Percentiles rank a stretch among this genome's conserved stretches.
Conservation (phyloP, 2,888 invertebrate species). For the Thysanoteuthis rhombus region DNA sequence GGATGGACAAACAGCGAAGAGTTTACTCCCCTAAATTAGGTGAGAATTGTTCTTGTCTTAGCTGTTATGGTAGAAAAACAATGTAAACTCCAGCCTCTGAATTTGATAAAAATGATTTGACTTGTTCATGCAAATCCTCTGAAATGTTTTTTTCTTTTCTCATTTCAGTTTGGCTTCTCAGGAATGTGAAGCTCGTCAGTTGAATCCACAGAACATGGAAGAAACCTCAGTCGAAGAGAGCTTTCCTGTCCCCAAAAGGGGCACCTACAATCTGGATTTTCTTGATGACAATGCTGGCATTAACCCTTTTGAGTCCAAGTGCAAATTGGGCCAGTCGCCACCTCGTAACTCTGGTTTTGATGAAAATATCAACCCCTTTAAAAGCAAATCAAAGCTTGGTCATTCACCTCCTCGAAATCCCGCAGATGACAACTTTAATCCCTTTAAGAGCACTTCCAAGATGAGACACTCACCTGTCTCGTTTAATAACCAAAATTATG, state of each 20-base stretch:
- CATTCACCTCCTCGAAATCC: slow-evolving; percentile 45
- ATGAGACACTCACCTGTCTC: background rate
- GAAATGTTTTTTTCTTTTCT: too few species aligned
- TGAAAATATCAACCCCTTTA: slow-evolving; percentile 60
- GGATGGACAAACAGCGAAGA: too few species aligned
- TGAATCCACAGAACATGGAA: too few species aligned
- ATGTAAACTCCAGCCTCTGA: too few species aligned
- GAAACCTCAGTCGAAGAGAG: background rate
- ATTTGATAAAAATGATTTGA: too few species aligned
- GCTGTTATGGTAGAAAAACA: too few species aligned
- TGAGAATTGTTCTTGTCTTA: too few species aligned
- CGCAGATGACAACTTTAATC: background rate
- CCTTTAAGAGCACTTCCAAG: background rate
- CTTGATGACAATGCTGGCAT: slow-evolving; percentile 49
- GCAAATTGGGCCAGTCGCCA: slow-evolving; percentile 50
- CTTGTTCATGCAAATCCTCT: too few species aligned
- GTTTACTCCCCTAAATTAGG: too few species aligned
- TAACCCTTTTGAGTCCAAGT: slow-evolving; percentile 58
- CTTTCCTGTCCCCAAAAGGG: slow-evolving; percentile 20
- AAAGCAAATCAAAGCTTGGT: slow-evolving; percentile 47
- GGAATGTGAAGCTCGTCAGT: too few species aligned
- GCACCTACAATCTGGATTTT: slow-evolving; percentile 37
- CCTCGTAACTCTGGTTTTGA: slow-evolving; percentile 44
- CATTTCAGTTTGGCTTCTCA: too few species aligned
- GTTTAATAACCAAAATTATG: background rate